phyloP scores from a whole-genome alignment of 2,113 vertebrate genomes.

The Bubo blakistoni region DNA sequence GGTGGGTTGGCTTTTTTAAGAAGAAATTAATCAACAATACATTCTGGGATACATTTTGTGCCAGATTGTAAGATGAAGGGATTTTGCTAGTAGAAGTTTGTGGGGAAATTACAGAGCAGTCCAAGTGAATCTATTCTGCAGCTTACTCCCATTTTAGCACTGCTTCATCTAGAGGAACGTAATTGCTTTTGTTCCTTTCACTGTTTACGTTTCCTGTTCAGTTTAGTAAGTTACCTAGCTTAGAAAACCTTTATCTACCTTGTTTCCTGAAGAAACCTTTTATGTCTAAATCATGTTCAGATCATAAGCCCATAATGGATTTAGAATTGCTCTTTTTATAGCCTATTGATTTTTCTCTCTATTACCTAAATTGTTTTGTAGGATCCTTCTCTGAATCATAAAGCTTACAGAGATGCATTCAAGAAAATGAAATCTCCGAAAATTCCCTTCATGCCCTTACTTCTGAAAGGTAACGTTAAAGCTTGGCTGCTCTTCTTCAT shows the following conservation, averaged over 20 bases:
- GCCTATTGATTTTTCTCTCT: slow-evolving; percentile 70
- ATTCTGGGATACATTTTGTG: neutral
- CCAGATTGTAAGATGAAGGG: neutral
- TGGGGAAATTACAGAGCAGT: slow-evolving; percentile 26
- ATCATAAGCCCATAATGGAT: slow-evolving; percentile 39
- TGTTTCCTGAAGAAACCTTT: slow-evolving; percentile 41
- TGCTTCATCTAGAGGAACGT: neutral
- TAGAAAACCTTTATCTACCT: slow-evolving; percentile 59
- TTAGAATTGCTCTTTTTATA: slow-evolving; percentile 63
- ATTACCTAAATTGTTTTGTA: slow-evolving; percentile 74
- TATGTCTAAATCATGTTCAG: slow-evolving; percentile 56
- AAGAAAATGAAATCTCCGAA: slow-evolving; percentile 98
- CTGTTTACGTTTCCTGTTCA: slow-evolving; percentile 48
- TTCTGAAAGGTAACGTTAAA: slow-evolving; percentile 88
- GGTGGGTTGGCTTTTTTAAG: neutral
- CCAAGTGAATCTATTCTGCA: neutral
- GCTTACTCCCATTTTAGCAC: slow-evolving; percentile 15
- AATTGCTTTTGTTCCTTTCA: slow-evolving; percentile 46
- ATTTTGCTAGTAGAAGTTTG: slow-evolving; percentile 2
- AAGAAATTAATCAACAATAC: neutral
- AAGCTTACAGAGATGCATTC: slow-evolving; percentile 96
- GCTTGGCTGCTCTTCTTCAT: neutral
- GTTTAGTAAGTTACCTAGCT: slow-evolving; percentile 51
- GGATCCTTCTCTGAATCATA: slow-evolving; percentile 98
- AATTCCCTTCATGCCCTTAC: slow-evolving; percentile 96